Evolutionary conservation across 2,113 vertebrate genomes (phyloP).

Genomic region (Aegotheles bennettii): DNA sequence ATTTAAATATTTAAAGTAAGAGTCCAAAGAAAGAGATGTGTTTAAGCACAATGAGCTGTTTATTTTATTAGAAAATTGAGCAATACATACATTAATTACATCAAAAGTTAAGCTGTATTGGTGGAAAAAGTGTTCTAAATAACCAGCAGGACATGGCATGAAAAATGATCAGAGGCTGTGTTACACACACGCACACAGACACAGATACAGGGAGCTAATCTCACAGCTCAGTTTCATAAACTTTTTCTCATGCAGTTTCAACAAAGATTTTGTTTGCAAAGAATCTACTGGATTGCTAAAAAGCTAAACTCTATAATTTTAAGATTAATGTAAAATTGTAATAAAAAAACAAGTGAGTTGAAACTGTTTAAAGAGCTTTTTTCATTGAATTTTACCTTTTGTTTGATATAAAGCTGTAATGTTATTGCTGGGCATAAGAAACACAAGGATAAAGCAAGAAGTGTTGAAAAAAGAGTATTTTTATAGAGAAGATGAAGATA

Average conservation of each 20-base stretch:
- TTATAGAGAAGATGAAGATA: not conserved
- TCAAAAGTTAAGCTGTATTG: not conserved
- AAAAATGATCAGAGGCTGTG: not conserved
- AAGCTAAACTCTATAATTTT: not conserved
- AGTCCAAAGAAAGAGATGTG: not conserved
- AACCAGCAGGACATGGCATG: not conserved
- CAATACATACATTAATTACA: not conserved
- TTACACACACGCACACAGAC: not conserved
- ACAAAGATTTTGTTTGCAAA: not conserved
- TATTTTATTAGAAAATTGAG: not conserved
- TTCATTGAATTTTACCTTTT: not conserved
- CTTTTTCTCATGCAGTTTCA: not conserved
- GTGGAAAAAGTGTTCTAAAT: not conserved
- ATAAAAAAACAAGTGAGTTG: not conserved
- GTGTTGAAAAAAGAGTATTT: not conserved
- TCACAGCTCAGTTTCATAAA: not conserved
- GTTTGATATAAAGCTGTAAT: not conserved
- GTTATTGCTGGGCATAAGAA: not conserved
- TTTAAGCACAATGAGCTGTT: not conserved
- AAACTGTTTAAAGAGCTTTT: not conserved
- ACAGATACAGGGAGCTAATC: too few relatives aligned
- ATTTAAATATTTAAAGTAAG: not conserved
- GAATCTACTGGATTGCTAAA: not conserved
- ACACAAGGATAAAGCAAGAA: not conserved
- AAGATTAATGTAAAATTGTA: not conserved